Conservation (phyloP, 2,888 invertebrate genomes). For the Deilephila porcellus region DNA sequence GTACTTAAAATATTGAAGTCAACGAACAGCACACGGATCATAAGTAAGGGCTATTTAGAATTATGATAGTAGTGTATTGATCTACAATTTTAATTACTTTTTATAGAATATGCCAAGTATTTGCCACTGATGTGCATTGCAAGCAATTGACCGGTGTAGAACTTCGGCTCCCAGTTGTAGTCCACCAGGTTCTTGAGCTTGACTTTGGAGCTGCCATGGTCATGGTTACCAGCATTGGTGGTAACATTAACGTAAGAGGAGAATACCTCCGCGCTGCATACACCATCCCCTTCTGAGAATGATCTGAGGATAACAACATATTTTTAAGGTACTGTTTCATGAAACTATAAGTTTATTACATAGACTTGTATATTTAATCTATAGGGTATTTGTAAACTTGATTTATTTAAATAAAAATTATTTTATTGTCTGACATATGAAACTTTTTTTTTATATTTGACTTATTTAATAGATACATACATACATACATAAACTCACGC, state of each 20-base stretch:
- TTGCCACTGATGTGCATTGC: constrained; percentile 94
- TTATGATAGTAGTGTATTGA: too few species aligned
- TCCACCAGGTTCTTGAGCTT: constrained; percentile 95
- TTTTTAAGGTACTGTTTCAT: not conserved
- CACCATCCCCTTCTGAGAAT: constrained; percentile 85
- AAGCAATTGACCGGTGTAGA: constrained; percentile 94
- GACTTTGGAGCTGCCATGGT: constrained; percentile 94
- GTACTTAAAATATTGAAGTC: too few species aligned
- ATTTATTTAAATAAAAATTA: too few species aligned
- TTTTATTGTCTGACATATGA: too few species aligned
- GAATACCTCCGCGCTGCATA: constrained; percentile 83
- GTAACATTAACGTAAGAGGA: constrained; percentile 88
- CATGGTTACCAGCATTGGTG: constrained; percentile 89
- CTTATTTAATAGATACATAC: too few species aligned
- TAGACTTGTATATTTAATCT: too few species aligned
- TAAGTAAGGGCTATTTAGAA: too few species aligned
- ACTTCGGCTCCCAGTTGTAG: constrained; percentile 96
- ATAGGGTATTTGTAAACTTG: too few species aligned
- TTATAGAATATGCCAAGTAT: constrained; percentile 95
- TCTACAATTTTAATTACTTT: constrained; percentile 84
- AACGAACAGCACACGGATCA: too few species aligned
- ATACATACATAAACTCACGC: too few species aligned
- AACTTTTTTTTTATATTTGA: too few species aligned
- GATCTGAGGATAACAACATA: constrained; percentile 66
- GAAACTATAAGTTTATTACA: too few species aligned